Evolutionary conservation across 2,113 vertebrate species (phyloP).

Genomic region (Nematolebias whitei): DNA sequence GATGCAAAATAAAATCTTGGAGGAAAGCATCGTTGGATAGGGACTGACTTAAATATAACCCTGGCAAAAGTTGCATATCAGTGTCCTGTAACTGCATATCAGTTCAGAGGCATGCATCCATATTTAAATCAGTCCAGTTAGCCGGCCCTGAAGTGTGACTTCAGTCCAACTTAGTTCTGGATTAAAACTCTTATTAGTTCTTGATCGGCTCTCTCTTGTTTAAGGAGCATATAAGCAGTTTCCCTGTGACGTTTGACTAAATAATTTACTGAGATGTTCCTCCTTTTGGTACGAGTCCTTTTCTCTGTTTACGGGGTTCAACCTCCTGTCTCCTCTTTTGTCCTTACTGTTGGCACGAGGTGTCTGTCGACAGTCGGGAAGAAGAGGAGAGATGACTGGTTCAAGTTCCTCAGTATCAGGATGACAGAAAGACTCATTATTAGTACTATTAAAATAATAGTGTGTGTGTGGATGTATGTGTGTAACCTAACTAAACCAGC

Average conservation of each 20-base stretch:
- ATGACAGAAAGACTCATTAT: slow-evolving; percentile 42
- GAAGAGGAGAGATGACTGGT: slow-evolving; percentile 19
- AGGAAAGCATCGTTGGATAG: too few relatives aligned
- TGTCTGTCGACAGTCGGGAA: slow-evolving; percentile 15
- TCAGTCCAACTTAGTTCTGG: slow-evolving; percentile 10
- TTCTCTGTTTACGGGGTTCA: slow-evolving; percentile 15
- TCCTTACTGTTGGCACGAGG: slow-evolving; percentile 50
- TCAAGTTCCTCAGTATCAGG: slow-evolving; percentile 32
- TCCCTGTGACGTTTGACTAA: slow-evolving; percentile 24
- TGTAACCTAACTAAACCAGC: slow-evolving; percentile 72
- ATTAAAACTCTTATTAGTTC: background rate
- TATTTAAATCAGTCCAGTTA: too few relatives aligned
- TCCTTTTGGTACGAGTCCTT: slow-evolving; percentile 11
- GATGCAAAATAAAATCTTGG: too few relatives aligned
- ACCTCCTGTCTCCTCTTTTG: slow-evolving; percentile 10
- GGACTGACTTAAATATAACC: too few relatives aligned
- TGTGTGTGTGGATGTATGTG: slow-evolving; percentile 50
- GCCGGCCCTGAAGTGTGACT: slow-evolving; percentile 19
- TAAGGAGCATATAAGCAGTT: slow-evolving; percentile 10
- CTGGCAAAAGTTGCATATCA: too few relatives aligned
- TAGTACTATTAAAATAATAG: slow-evolving; percentile 51
- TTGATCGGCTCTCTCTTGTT: slow-evolving; percentile 4
- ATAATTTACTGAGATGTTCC: slow-evolving; percentile 23
- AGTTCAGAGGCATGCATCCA: too few relatives aligned
- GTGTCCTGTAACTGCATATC: too few relatives aligned